phyloP scores from a whole-genome alignment of 2,797 vertebrate species.

The Selene dorsalis region DNA sequence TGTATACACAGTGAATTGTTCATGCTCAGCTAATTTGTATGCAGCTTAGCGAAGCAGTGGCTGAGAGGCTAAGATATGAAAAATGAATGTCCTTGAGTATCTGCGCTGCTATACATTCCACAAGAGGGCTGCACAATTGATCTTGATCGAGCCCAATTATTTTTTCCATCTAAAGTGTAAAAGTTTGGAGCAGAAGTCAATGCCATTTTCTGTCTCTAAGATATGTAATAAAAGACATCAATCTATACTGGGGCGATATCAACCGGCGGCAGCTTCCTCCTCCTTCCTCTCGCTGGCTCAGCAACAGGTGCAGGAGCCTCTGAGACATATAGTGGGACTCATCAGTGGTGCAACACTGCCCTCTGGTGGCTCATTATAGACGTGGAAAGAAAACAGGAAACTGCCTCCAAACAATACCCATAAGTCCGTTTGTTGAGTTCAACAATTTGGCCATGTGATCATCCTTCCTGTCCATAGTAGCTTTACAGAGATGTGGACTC shows the following conservation, averaged over 20 bases:
- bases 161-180: slow-evolving; percentile 44
- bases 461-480: neutral
- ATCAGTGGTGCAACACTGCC: slow-evolving; percentile 61
- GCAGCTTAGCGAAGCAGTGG: slow-evolving; percentile 46
- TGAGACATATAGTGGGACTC: neutral
- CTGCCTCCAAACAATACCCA: neutral
- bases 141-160: slow-evolving; percentile 60
- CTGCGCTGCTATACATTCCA: slow-evolving; percentile 35
- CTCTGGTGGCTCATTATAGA: slow-evolving; percentile 68
- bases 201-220: slow-evolving; percentile 41
- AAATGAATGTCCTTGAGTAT: slow-evolving; percentile 63
- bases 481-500: neutral
- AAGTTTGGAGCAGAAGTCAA: slow-evolving; percentile 47
- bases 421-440: neutral
- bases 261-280: neutral
- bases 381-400: too few relatives aligned
- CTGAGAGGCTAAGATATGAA: slow-evolving; percentile 56
- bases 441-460: neutral
- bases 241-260: slow-evolving; percentile 14
- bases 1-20: neutral
- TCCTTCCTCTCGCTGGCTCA: neutral
- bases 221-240: slow-evolving; percentile 46
- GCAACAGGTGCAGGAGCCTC: slow-evolving; percentile 66
- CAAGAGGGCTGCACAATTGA: slow-evolving; percentile 56
- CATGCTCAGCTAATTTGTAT: slow-evolving; percentile 54